Evolutionary conservation across 2,113 vertebrate species (phyloP).

Genomic region (Hiodon tergisus): DNA sequence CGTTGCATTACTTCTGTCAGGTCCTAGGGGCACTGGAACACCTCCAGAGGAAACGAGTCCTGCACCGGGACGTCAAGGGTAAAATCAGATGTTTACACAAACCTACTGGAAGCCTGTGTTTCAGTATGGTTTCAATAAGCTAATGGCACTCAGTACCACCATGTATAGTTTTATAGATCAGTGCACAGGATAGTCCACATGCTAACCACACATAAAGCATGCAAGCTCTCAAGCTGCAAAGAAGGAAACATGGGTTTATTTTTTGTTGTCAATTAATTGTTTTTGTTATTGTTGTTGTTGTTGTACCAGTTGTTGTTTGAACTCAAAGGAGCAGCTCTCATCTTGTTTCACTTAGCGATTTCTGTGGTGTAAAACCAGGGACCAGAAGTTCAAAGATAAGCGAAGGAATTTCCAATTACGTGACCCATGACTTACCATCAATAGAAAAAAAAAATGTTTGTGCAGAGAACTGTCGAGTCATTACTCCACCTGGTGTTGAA

Average conservation of each 20-base stretch:
- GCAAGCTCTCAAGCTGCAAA: too few relatives aligned
- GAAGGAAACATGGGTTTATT: too few relatives aligned
- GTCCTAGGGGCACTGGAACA: slow-evolving; percentile 77
- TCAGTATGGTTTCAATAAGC: too few relatives aligned
- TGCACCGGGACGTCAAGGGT: slow-evolving; percentile 95
- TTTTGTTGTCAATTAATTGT: background rate
- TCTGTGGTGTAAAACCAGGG: slow-evolving; percentile 57
- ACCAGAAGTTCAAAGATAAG: slow-evolving; percentile 32
- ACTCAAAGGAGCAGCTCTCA: background rate
- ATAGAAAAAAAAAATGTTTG: slow-evolving; percentile 9
- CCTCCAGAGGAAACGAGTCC: slow-evolving; percentile 72
- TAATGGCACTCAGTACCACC: too few relatives aligned
- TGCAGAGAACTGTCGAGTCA: background rate
- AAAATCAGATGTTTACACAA: slow-evolving; percentile 23
- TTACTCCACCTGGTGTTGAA: slow-evolving; percentile 7
- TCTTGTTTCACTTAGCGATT: slow-evolving; percentile 36
- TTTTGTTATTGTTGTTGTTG: background rate
- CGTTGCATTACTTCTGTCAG: slow-evolving; percentile 81
- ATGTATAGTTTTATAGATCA: too few relatives aligned
- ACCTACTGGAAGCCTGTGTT: background rate
- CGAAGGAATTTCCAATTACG: slow-evolving; percentile 62
- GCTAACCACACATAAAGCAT: too few relatives aligned
- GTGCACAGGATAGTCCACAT: too few relatives aligned
- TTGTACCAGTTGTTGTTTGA: background rate
- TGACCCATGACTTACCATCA: slow-evolving; percentile 50